These are phyloP conservation scores for Loris lydekkerianus DNA, from an alignment of 2,797 vertebrate genomes.

Conservation along the genomic window DNA sequence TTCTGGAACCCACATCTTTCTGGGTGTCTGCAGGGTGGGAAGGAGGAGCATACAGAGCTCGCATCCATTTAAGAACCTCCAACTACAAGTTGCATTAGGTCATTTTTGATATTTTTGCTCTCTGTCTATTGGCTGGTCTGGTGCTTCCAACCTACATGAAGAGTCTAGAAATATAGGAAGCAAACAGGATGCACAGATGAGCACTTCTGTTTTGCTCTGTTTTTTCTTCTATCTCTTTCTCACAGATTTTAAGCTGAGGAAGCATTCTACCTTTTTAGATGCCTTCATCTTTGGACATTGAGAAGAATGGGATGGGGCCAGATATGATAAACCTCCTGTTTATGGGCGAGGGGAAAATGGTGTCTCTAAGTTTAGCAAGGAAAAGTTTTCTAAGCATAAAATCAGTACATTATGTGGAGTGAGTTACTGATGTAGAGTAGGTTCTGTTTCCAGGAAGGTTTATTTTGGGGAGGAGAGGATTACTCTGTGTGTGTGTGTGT, in stretches of 20 bases:
- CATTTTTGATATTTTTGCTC: not conserved
- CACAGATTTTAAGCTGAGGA: not conserved
- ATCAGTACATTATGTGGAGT: not conserved
- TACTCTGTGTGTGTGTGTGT: not conserved
- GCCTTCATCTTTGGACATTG: not conserved
- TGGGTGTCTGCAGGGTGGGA: not conserved
- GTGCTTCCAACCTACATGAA: not conserved
- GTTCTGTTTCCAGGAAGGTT: not conserved
- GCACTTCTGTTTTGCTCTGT: not conserved
- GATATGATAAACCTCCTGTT: not conserved
- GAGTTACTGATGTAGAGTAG: not conserved
- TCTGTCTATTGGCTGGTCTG: not conserved
- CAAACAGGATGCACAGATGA: not conserved
- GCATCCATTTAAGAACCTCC: not conserved
- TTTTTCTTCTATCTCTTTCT: not conserved
- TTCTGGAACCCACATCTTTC: not conserved
- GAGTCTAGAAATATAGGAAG: not conserved
- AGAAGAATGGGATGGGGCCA: not conserved
- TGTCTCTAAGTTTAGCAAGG: not conserved
- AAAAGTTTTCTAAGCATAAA: not conserved
- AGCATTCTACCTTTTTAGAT: not conserved
- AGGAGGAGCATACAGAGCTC: not conserved
- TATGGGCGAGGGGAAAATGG: not conserved
- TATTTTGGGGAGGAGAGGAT: not conserved
- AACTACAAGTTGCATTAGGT: not conserved